Conservation (phyloP, 2,888 invertebrate species). For the Tanypteryx hageni region DNA sequence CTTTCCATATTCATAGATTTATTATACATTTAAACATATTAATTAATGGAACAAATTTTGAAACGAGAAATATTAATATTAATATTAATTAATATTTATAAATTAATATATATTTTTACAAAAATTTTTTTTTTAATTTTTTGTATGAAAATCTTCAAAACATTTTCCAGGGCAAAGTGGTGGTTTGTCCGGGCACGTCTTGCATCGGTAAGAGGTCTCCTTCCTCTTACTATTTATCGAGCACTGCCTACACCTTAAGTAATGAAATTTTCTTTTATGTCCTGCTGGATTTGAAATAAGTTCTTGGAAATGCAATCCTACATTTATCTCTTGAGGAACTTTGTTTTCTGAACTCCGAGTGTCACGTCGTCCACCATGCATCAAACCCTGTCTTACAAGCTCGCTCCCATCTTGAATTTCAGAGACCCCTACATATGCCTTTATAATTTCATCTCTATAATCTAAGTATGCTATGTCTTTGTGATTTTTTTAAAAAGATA, state of each 20-base stretch:
- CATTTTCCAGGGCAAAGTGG: not conserved
- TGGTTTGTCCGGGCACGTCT: not conserved
- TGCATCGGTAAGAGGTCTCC: not conserved
- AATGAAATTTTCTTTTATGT: not conserved
- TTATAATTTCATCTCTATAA: not conserved
- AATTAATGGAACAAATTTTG: no score
- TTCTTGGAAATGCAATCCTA: not conserved
- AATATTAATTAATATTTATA: no score
- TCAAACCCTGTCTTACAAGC: not conserved
- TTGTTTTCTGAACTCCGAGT: not conserved
- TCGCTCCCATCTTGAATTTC: not conserved
- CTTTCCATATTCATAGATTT: no score
- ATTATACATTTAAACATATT: no score
- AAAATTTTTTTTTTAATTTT: constrained; percentile 70
- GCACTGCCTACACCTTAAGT: not conserved
- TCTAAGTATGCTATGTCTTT: not conserved
- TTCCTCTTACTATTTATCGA: not conserved
- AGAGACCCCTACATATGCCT: not conserved
- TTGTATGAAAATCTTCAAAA: constrained; percentile 27
- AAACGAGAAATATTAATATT: no score
- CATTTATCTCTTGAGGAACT: not conserved
- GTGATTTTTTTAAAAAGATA: not conserved
- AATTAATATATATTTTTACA: no score
- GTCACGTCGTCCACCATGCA: not conserved
- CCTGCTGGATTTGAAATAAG: not conserved